These are phyloP conservation scores for Penaeus vannamei DNA, from an alignment of 1,140 invertebrate genomes.

Conservation along the genomic window DNA sequence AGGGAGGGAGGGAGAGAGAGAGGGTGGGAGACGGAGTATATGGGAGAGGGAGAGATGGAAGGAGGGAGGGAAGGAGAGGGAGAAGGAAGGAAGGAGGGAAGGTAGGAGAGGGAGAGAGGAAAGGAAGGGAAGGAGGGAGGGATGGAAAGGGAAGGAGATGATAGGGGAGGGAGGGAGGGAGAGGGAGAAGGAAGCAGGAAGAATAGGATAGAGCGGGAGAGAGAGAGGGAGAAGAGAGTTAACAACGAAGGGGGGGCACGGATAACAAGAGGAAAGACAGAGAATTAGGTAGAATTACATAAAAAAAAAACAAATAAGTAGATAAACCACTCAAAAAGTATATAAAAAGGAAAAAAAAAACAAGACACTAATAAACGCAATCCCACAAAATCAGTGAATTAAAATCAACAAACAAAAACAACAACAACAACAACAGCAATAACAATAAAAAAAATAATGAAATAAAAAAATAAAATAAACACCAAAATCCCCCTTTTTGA, in stretches of 20 bases:
- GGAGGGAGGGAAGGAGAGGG: background rate
- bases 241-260: background rate
- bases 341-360: too few relatives aligned
- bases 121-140: background rate
- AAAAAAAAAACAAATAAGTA: background rate
- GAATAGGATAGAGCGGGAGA: background rate
- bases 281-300: background rate
- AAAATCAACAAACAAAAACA: background rate
- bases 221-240: background rate
- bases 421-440: background rate
- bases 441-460: too few relatives aligned
- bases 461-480: too few relatives aligned
- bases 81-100: background rate
- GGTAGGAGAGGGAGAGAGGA: background rate
- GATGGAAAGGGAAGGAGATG: background rate
- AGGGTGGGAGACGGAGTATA: background rate
- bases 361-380: too few relatives aligned
- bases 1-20: background rate
- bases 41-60: background rate
- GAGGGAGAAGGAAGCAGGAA: background rate
- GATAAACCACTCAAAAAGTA: too few relatives aligned
- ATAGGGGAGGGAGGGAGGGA: too few relatives aligned
- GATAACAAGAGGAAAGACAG: background rate
- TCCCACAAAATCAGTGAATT: too few relatives aligned
- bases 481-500: too few relatives aligned